Percentiles rank a stretch among this genome's conserved stretches.
These are phyloP conservation scores for Whitmania pigra DNA, from an alignment of 1,140 invertebrate genomes.

Conservation along the genomic window DNA sequence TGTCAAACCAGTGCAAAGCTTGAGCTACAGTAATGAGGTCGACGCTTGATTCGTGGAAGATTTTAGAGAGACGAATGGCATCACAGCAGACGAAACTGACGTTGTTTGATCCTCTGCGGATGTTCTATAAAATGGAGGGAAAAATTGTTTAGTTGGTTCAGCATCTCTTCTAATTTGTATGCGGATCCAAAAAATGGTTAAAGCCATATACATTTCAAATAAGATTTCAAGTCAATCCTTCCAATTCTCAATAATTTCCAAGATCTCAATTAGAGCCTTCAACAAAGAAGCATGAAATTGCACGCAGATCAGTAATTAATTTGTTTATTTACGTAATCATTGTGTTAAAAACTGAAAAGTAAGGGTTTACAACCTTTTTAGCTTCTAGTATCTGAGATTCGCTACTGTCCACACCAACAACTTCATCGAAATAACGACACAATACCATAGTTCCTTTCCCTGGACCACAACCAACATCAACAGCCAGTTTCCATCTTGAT, in stretches of 20 bases:
- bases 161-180: too few species aligned
- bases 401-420: not conserved
- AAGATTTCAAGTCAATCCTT: too few species aligned
- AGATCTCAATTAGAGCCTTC: too few species aligned
- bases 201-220: too few species aligned
- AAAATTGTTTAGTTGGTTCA: not conserved
- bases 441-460: not conserved
- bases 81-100: not conserved
- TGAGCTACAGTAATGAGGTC: slow-evolving; percentile 25
- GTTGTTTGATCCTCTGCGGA: not conserved
- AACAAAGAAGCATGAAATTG: too few species aligned
- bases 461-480: slow-evolving; percentile 5
- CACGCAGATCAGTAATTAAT: too few species aligned
- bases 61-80: not conserved
- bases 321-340: not conserved
- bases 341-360: not conserved
- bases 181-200: too few species aligned
- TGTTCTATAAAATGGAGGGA: not conserved
- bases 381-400: not conserved
- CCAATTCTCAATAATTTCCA: too few species aligned
- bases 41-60: not conserved
- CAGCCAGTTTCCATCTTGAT: not conserved
- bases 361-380: not conserved
- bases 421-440: not conserved
- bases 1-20: slow-evolving; percentile 46